phyloP scores from a whole-genome alignment of 1,140 invertebrate genomes.

The Anadara kagoshimensis region DNA sequence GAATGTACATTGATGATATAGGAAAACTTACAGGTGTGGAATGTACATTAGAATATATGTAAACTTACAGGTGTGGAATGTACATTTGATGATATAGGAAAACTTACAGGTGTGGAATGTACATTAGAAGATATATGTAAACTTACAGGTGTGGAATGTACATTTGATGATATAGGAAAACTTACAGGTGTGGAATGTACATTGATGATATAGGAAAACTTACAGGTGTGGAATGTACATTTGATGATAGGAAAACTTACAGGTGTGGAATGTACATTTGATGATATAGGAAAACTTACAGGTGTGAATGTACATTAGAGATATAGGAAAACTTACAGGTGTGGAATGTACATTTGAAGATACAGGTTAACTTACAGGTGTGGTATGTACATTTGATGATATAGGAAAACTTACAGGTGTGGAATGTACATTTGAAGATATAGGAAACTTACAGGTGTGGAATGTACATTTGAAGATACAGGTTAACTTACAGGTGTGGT shows the following conservation, averaged over 20 bases:
- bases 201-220: not conserved
- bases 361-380: no score
- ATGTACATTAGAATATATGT: no score
- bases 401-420: no score
- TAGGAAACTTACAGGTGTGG: no score
- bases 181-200: not conserved
- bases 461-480: not conserved
- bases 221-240: not conserved
- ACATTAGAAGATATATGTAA: not conserved
- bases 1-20: not conserved
- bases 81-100: not conserved
- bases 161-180: not conserved
- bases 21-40: not conserved
- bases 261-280: not conserved
- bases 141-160: no score
- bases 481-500: no score
- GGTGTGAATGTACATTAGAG: not conserved
- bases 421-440: not conserved
- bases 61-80: no score
- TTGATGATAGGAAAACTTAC: no score
- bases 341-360: not conserved
- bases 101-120: not conserved
- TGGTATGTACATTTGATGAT: not conserved
- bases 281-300: not conserved
- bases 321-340: no score